phyloP scores from a whole-genome alignment of 2,113 vertebrate species.

The Tragelaphus scriptus region DNA sequence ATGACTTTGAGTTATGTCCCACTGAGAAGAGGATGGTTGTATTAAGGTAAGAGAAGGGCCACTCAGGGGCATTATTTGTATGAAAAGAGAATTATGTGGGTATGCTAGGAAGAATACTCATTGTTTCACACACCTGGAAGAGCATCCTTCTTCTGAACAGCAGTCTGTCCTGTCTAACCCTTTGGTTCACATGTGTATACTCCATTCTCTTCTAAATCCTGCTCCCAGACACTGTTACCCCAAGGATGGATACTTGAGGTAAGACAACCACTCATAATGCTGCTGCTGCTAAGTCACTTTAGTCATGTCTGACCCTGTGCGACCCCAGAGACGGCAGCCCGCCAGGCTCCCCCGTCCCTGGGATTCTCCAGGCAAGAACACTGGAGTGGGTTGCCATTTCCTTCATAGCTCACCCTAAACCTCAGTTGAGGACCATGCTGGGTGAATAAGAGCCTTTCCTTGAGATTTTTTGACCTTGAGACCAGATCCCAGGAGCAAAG shows the following conservation, averaged over 20 bases:
- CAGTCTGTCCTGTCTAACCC: neutral
- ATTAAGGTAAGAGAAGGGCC: neutral
- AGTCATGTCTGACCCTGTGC: too few relatives aligned
- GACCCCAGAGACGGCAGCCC: too few relatives aligned
- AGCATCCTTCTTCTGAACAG: neutral
- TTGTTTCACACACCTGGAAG: neutral
- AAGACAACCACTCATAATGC: neutral
- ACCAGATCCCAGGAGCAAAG: neutral
- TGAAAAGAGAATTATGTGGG: neutral
- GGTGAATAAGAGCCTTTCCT: neutral
- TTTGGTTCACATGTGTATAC: neutral
- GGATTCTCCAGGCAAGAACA: too few relatives aligned
- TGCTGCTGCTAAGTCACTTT: too few relatives aligned
- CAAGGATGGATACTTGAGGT: neutral
- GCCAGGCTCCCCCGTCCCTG: too few relatives aligned
- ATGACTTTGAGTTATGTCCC: neutral
- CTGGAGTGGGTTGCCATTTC: too few relatives aligned
- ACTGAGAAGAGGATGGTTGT: neutral
- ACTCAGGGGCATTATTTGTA: neutral
- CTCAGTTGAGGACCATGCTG: neutral
- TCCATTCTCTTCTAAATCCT: neutral
- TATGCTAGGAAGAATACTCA: neutral
- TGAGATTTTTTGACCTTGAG: neutral
- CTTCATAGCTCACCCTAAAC: neutral
- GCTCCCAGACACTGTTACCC: neutral